Base-by-base conservation (phyloP, 2,888 invertebrate genomes). In the Bellardia bayeri region DNA sequence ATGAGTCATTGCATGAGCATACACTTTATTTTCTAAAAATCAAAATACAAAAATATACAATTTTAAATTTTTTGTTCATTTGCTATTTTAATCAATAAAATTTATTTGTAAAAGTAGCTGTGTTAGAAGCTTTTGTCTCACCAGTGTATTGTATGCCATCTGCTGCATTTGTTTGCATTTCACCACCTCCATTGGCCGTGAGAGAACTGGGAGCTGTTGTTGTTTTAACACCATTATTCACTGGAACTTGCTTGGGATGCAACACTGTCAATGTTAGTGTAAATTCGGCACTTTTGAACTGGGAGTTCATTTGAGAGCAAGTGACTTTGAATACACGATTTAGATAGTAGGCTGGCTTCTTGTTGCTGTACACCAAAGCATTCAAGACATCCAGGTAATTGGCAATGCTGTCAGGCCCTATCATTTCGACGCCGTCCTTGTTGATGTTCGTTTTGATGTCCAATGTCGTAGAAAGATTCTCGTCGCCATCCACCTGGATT, bases 251-350 rank as follows among this genome's bases (percentile, higher is more conserved):
- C 91, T 92, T 95, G 0, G 98, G 98, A 94, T 98, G 98, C 88
- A 98, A 96, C 69, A 98, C 98, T 0, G 98, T 98, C 90, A 98
- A 93, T 89, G 98, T 98, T 93, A 99, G 97, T 79, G 98, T 97
- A 93, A 99, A 98, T 94, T 99, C 98, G 94, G 99, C 99, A 94
- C 98, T 98, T 90, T 98, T 97, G 94, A 98, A 98, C 72, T 98
- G 95, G 3, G 98, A 98, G 94, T 97, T 98, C 86, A 98, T 95
- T 93, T 98, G 98, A 0, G 98, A 98, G 94, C 99, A 99, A 87
- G 98, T 97, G 71, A 99, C 95, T 92, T 98, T 98, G 95, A 99
- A 99, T 37, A 98, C 98, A 88, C 99, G 96, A 94, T 98, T 98
- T 89, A 99, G 95, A 93, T 98, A 98, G 93, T 98, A 98, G 11